Conservation (phyloP, 2,113 vertebrate species). For the Ictalurus punctatus region DNA sequence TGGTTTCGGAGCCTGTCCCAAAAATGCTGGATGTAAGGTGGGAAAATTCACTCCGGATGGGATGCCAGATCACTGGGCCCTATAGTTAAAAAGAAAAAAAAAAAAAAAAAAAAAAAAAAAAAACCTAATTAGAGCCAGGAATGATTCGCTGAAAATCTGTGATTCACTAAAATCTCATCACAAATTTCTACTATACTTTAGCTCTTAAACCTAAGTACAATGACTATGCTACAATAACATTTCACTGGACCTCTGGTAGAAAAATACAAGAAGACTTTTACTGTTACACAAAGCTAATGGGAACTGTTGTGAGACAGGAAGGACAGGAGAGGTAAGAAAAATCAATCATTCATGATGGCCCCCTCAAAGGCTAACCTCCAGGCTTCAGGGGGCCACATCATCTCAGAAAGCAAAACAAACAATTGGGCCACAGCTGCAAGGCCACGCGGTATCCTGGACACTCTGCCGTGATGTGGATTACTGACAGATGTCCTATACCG, state of each 20-base stretch:
- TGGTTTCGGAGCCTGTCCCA: neutral
- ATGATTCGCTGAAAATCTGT: neutral
- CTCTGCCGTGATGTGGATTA: constrained; percentile 42
- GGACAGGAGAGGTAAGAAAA: constrained; percentile 9
- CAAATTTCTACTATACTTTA: neutral
- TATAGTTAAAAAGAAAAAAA: neutral
- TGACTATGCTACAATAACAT: neutral
- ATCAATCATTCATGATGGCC: neutral
- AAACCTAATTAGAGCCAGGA: neutral
- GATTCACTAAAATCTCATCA: neutral
- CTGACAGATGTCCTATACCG: constrained; percentile 50
- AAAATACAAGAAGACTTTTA: constrained; percentile 5
- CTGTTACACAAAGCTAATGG: neutral
- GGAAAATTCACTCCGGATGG: neutral
- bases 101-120: no score
- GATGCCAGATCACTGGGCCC: neutral
- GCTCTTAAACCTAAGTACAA: neutral
- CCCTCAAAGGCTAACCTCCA: constrained; percentile 20
- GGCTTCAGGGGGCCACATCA: constrained; percentile 39
- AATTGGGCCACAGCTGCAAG: constrained; percentile 51
- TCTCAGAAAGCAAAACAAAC: constrained; percentile 49
- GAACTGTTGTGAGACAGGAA: neutral
- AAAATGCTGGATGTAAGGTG: neutral
- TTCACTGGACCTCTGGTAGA: neutral
- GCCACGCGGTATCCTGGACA: constrained; percentile 30